Percentiles rank a stretch among this genome's conserved stretches.
Evolutionary conservation across 2,888 invertebrate genomes (phyloP).

Genomic region (Conops quadrifasciatus): DNA sequence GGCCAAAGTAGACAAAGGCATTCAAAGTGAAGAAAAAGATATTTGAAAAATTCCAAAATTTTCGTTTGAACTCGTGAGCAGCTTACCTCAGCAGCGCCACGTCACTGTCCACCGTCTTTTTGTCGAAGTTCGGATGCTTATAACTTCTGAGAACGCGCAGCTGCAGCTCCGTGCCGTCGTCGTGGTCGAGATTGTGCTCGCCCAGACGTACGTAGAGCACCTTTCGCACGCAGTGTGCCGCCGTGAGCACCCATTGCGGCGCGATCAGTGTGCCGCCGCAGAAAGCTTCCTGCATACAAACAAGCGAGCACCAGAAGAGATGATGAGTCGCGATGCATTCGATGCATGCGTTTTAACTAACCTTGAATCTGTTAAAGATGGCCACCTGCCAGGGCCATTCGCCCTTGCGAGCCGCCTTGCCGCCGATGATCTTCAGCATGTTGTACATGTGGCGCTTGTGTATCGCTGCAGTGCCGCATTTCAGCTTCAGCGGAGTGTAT

Average conservation of each 20-base stretch:
- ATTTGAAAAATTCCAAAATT: background rate
- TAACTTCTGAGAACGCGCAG: conserved; percentile 78
- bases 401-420: conserved; percentile 78
- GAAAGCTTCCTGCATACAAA: conserved; percentile 77
- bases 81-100: conserved; percentile 81
- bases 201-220: conserved; percentile 82
- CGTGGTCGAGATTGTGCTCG: conserved; percentile 81
- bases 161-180: conserved; percentile 81
- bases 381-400: conserved; percentile 97
- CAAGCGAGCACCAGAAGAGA: too few relatives aligned
- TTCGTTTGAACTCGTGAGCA: background rate
- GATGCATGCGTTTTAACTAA: conserved; percentile 62
- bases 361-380: conserved; percentile 83
- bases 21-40: background rate
- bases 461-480: conserved; percentile 60
- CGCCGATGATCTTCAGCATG: conserved; percentile 87
- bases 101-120: conserved; percentile 90
- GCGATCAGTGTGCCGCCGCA: conserved; percentile 88
- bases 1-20: background rate
- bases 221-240: conserved; percentile 85
- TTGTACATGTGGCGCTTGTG: conserved; percentile 64
- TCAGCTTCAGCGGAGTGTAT: conserved; percentile 64
- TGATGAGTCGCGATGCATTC: too few relatives aligned
- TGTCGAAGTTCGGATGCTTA: conserved; percentile 86
- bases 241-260: conserved; percentile 85